Conservation (phyloP, 1,140 invertebrate species). For the Uloborus diversus region DNA sequence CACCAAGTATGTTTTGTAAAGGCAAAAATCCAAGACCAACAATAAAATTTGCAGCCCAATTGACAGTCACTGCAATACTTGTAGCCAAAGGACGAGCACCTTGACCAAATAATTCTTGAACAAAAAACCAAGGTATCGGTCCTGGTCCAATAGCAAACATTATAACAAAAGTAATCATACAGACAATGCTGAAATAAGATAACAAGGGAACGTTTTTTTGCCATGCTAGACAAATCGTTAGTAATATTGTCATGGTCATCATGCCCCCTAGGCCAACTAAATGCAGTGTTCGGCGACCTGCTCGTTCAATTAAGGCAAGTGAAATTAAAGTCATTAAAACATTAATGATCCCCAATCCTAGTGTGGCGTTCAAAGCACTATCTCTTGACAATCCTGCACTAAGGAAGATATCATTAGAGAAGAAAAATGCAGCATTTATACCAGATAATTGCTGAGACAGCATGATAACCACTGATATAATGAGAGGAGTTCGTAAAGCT, state of each 20-base stretch:
- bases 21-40: conserved; percentile 80
- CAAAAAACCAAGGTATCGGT: conserved; percentile 95
- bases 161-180: too few species aligned
- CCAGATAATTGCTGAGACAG: conserved; percentile 88
- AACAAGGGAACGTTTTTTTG: too few species aligned
- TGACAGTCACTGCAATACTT: conserved; percentile 80
- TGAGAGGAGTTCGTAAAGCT: conserved; percentile 76
- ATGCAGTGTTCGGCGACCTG: conserved; percentile 82
- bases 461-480: conserved; percentile 85
- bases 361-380: conserved; percentile 79
- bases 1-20: too few species aligned
- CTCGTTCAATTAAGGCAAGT: conserved; percentile 80
- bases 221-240: conserved; percentile 73
- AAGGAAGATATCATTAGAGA: conserved; percentile 82
- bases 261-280: conserved; percentile 79
- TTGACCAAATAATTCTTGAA: conserved; percentile 83
- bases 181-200: too few species aligned
- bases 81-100: conserved; percentile 80
- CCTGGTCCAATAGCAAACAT: too few species aligned
- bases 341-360: conserved; percentile 87
- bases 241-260: conserved; percentile 74
- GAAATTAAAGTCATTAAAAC: conserved; percentile 87
- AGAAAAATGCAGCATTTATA: conserved; percentile 89
- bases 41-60: conserved; percentile 88
- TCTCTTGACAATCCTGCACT: conserved; percentile 72